Base-by-base conservation (phyloP, 2,113 vertebrate species). In the Tragelaphus buxtoni region DNA sequence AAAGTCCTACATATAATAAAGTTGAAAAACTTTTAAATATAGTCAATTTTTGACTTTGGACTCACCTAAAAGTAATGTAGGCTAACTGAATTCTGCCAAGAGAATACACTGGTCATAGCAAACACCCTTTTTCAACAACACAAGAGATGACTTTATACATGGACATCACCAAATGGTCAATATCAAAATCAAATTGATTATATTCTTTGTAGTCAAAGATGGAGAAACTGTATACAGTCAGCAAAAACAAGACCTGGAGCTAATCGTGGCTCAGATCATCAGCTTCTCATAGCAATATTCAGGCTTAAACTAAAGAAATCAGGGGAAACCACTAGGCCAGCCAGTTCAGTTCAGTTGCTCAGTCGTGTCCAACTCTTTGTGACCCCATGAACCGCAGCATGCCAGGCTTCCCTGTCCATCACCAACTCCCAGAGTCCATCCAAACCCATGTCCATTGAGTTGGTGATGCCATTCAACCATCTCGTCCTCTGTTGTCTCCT, bases 321-420 rank as follows among this genome's bases (percentile, higher is more conserved):
- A 42, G 9, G 69, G 9, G 69, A 72, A 72, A 24, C 65, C 69
- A 72, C 69, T 12, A 72, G 20, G 69, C 69, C 35, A 72, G 3
- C 22, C 69, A 72, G 35, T 69, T 69, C 32, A n/a, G 63, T n/a
- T 65, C 32, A 63, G 30, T 32, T 4, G 0, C 30, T 65, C 63
- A 61, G 55, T 56, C 9, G 0, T 24, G 55, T 24, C 55, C 1
- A 3, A 30, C 58, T 61, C 28, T 60, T 60, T 30, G 58, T 47
- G 47, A 35, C 4, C 17, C n/a, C 63, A 35, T 69, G 63, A 69
- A 69, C 2, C 1, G 0, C n/a, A 69, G n/a, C n/a, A 5, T 0
- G 0, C n/a, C 63, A 69, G 63, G n/a, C n/a, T 17, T 65, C 63
- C 9, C n/a, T 35, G 63, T 69, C n/a, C 9, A 69, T 69, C 63